Base-by-base conservation (phyloP, 2,888 invertebrate genomes). In the Volucella inflata region DNA sequence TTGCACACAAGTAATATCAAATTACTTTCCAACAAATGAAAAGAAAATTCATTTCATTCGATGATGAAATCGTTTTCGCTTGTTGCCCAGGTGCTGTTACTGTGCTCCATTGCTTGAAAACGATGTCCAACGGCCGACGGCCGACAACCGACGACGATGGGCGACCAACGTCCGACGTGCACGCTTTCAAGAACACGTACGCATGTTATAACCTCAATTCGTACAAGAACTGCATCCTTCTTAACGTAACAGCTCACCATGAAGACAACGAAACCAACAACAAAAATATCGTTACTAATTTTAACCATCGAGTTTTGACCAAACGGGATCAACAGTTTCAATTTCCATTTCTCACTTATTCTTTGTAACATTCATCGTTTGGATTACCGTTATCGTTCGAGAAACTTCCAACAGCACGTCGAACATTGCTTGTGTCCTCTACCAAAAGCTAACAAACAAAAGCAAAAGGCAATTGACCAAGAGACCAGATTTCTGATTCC, bases 41-140 rank as follows among this genome's bases (percentile, higher is more conserved):
- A 85, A 85, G 75, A 85, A 85, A 85, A 85, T 76, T 65, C 55
- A 60, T 71, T 85, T 76, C 75, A 76, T 57, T 65, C 65, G 67
- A 85, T 80, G 80, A 85, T 85, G 84, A 85, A 85, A 85, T 80
- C 44, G 71, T 80, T 80, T 84, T 84, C 84, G 80, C 71, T 79
- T 83, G 42, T 83, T 83, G 17, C 40, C 30, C 46, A 77, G 65
- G 53, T 57, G 44, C 21, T 51, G 30, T 40, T 36, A 9, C 17
- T 38, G 17, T 14, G 42, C 30, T 30, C 2, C 30, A 30, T 30
- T 30, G 30, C 30, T 30, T 30, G 30, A 6, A 4, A 30, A 30
- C 30, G 30, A 30, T 30, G 30, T 30, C 30, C 30, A 30, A 30
- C 30, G 30, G 2, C 30, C 30, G 30, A 30, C 30, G 0, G 6